Base-by-base conservation (phyloP, 2,888 invertebrate genomes). In the Agonopterix alstromeriana region DNA sequence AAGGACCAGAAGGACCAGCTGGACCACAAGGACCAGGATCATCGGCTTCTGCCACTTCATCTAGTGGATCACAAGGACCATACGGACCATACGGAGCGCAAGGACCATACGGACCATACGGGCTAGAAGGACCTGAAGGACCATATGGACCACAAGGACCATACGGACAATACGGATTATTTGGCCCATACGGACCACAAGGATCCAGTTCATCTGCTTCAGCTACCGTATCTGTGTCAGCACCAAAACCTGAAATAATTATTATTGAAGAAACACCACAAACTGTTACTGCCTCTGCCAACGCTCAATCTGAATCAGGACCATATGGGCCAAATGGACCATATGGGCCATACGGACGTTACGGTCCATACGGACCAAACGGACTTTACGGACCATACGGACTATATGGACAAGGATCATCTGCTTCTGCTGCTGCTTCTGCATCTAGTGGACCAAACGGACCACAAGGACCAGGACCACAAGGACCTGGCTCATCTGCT, bases 71-170 rank as follows among this genome's bases (percentile, higher is more conserved):
- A 27, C 3, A 17, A 1, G 42, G 8, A 38, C 7, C 38, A 42
- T 3, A 42, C 1, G 42, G 42, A 42, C 42, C 42, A 42, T 10
- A 10, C 2, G 47, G 36, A n/a, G 12, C 5, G 14, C 5, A 42
- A 7, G 47, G 43, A 43, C 17, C 12, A 36, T 36, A 47, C 36
- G 47, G 43, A 43, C 7, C n/a, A 36, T 44, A 35, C 12, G 46
- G 40, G 45, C 36, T 42, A 17, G 57, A 51, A 10, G 45, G 48
- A 10, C 12, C 47, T 8, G 46, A 47, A 36, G 45, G 43, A 27
- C n/a, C n/a, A 8, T 45, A 47, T 5, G 53, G 52, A 47, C 46
- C 49, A 55, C 1, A 41, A 2, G 53, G 51, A 40, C 47, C 45
- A 45, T 1, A 9, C 2, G 51, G 47, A 12, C 41, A 12, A 42